Conservation (phyloP, 1,140 invertebrate species). For the Dinothrombium tinctorium region DNA sequence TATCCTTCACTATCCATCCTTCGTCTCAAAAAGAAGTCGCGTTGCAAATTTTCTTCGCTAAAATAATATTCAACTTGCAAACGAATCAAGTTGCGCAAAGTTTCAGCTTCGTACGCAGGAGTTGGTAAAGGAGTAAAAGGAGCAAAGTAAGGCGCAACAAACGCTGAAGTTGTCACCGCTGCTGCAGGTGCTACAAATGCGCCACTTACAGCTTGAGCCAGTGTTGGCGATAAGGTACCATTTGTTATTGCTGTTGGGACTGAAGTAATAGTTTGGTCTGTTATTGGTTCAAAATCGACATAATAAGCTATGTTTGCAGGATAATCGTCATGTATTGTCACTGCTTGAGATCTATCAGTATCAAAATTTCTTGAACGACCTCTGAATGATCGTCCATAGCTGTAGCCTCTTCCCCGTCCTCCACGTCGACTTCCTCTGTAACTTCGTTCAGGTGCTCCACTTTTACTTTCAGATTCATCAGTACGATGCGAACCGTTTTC, state of each 20-base stretch:
- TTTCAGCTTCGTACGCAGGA: background rate
- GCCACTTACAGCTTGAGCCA: background rate
- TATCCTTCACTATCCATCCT: constrained; percentile 90
- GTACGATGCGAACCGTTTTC: background rate
- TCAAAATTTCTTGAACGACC: background rate
- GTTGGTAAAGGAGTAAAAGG: background rate
- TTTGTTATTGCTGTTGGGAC: background rate
- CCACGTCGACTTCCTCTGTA: background rate
- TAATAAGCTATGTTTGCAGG: background rate
- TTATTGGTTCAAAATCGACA: constrained; percentile 1
- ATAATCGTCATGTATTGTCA: constrained; percentile 1
- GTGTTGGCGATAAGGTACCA: background rate
- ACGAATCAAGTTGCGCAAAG: background rate
- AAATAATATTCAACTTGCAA: constrained; percentile 72
- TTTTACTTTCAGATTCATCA: background rate
- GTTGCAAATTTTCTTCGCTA: constrained; percentile 79
- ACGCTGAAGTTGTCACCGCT: background rate
- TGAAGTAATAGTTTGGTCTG: background rate
- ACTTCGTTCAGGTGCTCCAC: background rate
- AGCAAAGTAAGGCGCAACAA: background rate
- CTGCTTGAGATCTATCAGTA: background rate
- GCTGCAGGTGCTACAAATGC: constrained; percentile 1
- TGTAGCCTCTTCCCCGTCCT: background rate
- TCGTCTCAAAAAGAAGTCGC: constrained; percentile 82
- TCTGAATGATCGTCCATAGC: background rate